Evolutionary conservation across 2,888 invertebrate genomes (phyloP).

Genomic region (Ectobius pallidus): DNA sequence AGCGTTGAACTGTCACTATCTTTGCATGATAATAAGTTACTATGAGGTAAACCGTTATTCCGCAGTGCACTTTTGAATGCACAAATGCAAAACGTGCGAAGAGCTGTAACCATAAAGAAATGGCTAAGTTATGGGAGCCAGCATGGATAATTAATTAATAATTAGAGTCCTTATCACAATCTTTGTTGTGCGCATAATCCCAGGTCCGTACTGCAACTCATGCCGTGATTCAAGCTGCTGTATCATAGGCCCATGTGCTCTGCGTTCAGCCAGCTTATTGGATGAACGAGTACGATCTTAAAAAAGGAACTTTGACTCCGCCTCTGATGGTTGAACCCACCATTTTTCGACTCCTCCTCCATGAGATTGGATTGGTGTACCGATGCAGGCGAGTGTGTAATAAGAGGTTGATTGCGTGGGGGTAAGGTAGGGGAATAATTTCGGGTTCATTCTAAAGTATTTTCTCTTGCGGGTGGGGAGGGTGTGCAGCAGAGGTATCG

Average conservation of each 20-base stretch:
- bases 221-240: conserved; percentile 4
- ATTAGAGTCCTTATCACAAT: too few relatives aligned
- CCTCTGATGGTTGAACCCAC: conserved; percentile 28
- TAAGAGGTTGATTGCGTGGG: not conserved
- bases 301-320: conserved; percentile 29
- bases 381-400: not conserved
- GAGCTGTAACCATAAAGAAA: too few relatives aligned
- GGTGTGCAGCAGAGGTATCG: not conserved
- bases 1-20: not conserved
- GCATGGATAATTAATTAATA: too few relatives aligned
- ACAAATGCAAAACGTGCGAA: too few relatives aligned
- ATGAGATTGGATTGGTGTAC: conserved; percentile 42
- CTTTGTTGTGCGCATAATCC: conserved; percentile 25
- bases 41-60: not conserved
- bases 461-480: conserved; percentile 9
- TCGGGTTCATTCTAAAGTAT: too few relatives aligned
- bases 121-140: too few relatives aligned
- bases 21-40: not conserved
- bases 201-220: conserved; percentile 6
- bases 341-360: conserved; percentile 7
- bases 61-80: too few relatives aligned
- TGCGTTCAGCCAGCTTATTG: conserved; percentile 10
- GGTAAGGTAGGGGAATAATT: not conserved
- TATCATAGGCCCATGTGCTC: not conserved
- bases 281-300: not conserved